These are phyloP conservation scores for Marronus borbonicus DNA, from an alignment of 2,888 invertebrate genomes.

Conservation along the genomic window DNA sequence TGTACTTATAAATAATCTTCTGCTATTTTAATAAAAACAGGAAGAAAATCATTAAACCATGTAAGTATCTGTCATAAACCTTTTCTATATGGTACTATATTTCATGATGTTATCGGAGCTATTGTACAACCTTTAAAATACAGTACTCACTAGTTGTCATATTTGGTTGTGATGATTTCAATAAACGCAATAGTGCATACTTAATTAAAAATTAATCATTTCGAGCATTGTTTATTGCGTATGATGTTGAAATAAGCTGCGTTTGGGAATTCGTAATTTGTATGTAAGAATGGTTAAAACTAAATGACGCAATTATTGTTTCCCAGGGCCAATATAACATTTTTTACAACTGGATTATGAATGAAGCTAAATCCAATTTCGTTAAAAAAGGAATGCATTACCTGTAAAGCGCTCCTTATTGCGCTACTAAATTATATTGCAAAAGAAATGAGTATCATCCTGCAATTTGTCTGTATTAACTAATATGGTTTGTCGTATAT, in stretches of 20 bases:
- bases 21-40: background rate
- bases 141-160: background rate
- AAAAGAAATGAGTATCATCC: background rate
- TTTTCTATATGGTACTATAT: constrained; percentile 12
- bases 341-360: background rate
- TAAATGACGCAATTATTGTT: background rate
- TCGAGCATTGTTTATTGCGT: background rate
- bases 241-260: background rate
- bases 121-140: constrained; percentile 33
- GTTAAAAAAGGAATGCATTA: background rate
- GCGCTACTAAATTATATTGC: background rate
- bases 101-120: constrained; percentile 1
- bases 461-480: too few species aligned
- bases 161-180: constrained; percentile 33
- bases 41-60: constrained; percentile 17
- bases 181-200: constrained; percentile 20
- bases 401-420: background rate
- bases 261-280: constrained; percentile 13
- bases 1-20: background rate
- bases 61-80: background rate
- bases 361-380: background rate
- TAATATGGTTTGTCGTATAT: too few species aligned
- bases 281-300: constrained; percentile 2
- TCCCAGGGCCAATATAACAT: background rate
- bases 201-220: constrained; percentile 31